A percentile compares a stretch with the other conserved stretches of the same genome.
Conservation (phyloP, 1,140 invertebrate genomes). For the Fopius arisanus region DNA sequence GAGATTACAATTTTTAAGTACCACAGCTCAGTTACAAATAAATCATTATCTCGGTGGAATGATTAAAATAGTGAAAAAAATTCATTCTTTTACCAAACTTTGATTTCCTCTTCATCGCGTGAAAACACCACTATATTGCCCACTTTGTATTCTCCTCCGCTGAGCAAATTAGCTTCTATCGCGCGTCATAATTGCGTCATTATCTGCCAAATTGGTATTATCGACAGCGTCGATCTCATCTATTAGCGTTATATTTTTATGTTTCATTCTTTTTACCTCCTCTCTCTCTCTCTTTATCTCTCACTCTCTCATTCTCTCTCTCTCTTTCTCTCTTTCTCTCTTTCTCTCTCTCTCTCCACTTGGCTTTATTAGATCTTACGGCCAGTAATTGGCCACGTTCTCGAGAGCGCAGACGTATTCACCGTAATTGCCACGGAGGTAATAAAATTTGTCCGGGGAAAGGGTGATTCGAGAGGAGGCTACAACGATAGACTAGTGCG, state of each 20-base stretch:
- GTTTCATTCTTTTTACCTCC: slow-evolving; percentile 3
- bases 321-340: background rate
- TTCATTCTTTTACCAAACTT: background rate
- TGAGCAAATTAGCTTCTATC: slow-evolving; percentile 14
- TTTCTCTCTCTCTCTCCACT: background rate
- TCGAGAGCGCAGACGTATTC: slow-evolving; percentile 14
- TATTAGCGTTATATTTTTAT: slow-evolving; percentile 13
- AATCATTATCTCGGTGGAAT: background rate
- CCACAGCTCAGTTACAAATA: background rate
- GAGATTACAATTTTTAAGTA: background rate
- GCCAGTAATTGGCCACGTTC: slow-evolving; percentile 14
- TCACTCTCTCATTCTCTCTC: background rate
- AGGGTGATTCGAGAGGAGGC: background rate
- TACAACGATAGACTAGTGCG: background rate
- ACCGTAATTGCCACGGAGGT: slow-evolving; percentile 6
- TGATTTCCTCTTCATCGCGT: background rate
- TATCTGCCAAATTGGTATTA: slow-evolving; percentile 25
- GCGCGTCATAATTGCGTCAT: slow-evolving; percentile 23
- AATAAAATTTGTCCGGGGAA: slow-evolving; percentile 11
- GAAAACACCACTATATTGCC: slow-evolving; percentile 24
- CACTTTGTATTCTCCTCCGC: slow-evolving; percentile 13
- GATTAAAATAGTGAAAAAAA: background rate
- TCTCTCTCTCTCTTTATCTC: background rate
- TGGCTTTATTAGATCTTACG: background rate
- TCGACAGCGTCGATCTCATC: slow-evolving; percentile 17